Evolutionary conservation across 2,888 invertebrate genomes (phyloP).

Genomic region (Zygothrica quintamaculata): DNA sequence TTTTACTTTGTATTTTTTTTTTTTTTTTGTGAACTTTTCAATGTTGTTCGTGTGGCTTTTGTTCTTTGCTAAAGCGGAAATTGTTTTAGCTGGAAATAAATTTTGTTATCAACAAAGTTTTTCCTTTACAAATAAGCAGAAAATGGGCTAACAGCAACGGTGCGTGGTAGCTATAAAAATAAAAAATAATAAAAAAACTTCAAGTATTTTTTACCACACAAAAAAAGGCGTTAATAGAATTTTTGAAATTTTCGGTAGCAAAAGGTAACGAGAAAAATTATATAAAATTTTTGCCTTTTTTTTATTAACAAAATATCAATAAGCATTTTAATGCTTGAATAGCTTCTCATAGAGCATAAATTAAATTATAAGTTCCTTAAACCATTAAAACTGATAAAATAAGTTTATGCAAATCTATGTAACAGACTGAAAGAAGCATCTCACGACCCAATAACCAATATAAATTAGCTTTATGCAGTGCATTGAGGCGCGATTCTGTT

Average conservation of each 20-base stretch:
- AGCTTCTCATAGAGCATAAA: no score
- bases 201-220: neutral
- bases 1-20: slow-evolving; percentile 41
- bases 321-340: no score
- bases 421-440: no score
- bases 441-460: no score
- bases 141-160: slow-evolving; percentile 2
- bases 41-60: slow-evolving; percentile 31
- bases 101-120: slow-evolving; percentile 62
- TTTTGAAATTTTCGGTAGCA: slow-evolving; percentile 24
- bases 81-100: slow-evolving; percentile 63
- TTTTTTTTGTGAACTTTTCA: no score
- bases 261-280: slow-evolving; percentile 27
- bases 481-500: no score
- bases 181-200: slow-evolving; percentile 10
- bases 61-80: slow-evolving; percentile 54
- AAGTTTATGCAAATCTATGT: neutral
- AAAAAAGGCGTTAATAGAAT: slow-evolving; percentile 36
- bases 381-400: no score
- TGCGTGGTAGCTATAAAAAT: no score
- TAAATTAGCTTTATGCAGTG: no score
- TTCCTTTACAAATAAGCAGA: slow-evolving; percentile 9
- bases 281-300: no score
- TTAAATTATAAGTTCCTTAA: no score
- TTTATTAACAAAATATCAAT: neutral